Evolutionary conservation across 2,888 invertebrate species (phyloP), one percentile per base, ranked within the genome.

Genomic region (Noctua fimbriata): DNA sequence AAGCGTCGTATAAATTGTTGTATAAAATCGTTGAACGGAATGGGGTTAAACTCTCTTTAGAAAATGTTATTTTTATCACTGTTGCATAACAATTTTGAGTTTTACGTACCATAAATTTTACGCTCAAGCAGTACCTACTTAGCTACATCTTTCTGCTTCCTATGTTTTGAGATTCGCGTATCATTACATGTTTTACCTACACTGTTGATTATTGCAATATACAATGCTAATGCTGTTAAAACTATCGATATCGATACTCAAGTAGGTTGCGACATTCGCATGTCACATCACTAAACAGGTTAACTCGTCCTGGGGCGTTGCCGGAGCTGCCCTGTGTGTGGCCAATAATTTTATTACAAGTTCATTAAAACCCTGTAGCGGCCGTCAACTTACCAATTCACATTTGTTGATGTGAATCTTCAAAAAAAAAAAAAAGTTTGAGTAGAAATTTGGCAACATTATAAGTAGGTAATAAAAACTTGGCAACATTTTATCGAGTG

Each of bases 281-380:
- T 69, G 66, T 66, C 76, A 79, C 95, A 89, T 87, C 96, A 88
- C 94, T 95, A 90, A 49, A 77, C 92, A 94, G 93, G 95, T 96
- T 95, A 96, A 95, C 95, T 95, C 94, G 93, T 94, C 94, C 92
- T 92, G 93, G 96, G 96, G 96, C 96, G 95, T 95, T 93, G 95
- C 94, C 95, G 94, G 93, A 91, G 92, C 93, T 93, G 93, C 96
- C 93, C 96, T 94, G 95, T 96, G 94, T 96, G 96, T 95, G 95
- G 96, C 96, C 96, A 97, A 96, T 97, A 96, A 96, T 96, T 96
- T 96, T 96, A 96, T 96, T 96, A 96, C 96, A 94, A 95, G 95
- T 96, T 96, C 95, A 96, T 96, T 96, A 96, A 94, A 95, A 95
- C 92, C 92, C 92, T 92, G 92, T 93, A 93, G 93, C 91, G 93